A percentile compares a stretch with the other conserved stretches of the same genome.
These are phyloP conservation scores for Sebastes alutus DNA, from an alignment of 2,797 vertebrate genomes.

Conservation along the genomic window DNA sequence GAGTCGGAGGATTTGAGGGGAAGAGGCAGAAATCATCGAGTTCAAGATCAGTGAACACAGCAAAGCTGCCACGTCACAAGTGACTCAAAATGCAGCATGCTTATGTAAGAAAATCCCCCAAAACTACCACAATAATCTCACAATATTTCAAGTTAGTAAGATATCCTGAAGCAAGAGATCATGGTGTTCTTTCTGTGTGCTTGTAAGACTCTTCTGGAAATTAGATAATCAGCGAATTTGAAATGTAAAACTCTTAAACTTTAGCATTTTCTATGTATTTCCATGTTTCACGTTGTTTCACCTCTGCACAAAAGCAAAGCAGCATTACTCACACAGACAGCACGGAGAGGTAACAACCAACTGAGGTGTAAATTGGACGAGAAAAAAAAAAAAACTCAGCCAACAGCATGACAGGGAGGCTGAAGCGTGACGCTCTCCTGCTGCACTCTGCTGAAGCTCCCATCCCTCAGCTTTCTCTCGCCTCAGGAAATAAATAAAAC, in stretches of 20 bases:
- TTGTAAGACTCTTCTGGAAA: neutral
- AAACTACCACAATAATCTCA: neutral
- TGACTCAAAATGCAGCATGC: neutral
- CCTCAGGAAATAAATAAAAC: neutral
- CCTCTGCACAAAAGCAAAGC: neutral
- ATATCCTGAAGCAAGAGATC: neutral
- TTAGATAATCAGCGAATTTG: neutral
- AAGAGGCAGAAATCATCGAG: neutral
- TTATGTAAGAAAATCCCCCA: neutral
- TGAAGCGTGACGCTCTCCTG: slow-evolving; percentile 11
- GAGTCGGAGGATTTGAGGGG: neutral
- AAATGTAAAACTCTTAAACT: neutral
- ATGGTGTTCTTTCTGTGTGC: neutral
- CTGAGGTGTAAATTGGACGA: slow-evolving; percentile 21
- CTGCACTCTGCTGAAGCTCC: slow-evolving; percentile 4
- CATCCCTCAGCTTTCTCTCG: neutral
- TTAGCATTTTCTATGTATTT: neutral
- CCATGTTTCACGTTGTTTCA: neutral
- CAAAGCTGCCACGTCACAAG: neutral
- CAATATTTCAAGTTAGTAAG: neutral
- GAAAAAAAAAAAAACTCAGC: neutral
- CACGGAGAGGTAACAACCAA: neutral
- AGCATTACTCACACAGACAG: neutral
- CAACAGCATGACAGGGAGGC: neutral
- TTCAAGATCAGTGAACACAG: neutral